Evolutionary conservation across 2,888 invertebrate genomes (phyloP).

Genomic region (Lordiphosa andalusiaca): DNA sequence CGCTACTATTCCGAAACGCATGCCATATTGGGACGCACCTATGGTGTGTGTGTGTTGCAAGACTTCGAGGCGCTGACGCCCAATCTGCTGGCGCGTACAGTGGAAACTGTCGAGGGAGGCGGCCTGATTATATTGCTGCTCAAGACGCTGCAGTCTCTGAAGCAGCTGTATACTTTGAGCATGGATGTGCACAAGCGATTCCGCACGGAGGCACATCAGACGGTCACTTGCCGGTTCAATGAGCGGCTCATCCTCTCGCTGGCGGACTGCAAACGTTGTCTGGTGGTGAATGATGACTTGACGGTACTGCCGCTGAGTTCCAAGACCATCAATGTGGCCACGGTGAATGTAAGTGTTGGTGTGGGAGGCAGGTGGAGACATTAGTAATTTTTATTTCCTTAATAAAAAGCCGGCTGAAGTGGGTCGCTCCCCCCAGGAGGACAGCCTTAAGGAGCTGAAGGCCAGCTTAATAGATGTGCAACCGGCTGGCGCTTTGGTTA

Average conservation of each 20-base stretch:
- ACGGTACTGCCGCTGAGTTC: constrained; percentile 95
- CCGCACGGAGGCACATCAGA: constrained; percentile 95
- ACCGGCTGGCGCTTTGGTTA: constrained; percentile 93
- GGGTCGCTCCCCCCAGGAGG: constrained; percentile 80
- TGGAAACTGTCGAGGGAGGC: constrained; percentile 99
- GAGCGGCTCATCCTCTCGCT: constrained; percentile 96
- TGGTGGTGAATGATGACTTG: constrained; percentile 97
- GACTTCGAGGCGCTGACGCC: constrained; percentile 99
- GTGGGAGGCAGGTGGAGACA: accelerated
- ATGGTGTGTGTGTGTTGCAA: constrained; percentile 96
- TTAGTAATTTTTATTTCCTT: neutral
- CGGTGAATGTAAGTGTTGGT: constrained; percentile 81
- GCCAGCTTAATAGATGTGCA: constrained; percentile 93
- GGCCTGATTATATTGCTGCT: constrained; percentile 95
- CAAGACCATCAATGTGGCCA: constrained; percentile 90
- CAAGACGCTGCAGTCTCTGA: constrained; percentile 91
- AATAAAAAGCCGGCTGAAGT: constrained; percentile 66
- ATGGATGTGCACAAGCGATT: constrained; percentile 98
- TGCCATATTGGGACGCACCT: constrained; percentile 98
- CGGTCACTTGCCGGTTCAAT: constrained; percentile 96
- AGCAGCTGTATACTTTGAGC: constrained; percentile 96
- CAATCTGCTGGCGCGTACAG: constrained; percentile 95
- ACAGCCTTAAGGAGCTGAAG: constrained; percentile 88
- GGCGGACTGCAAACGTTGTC: constrained; percentile 91
- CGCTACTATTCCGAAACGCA: constrained; percentile 99